A percentile compares a stretch with the other conserved stretches of the same genome.
phyloP scores from a whole-genome alignment of 2,888 invertebrate genomes.

The Polymixis lichenea region DNA sequence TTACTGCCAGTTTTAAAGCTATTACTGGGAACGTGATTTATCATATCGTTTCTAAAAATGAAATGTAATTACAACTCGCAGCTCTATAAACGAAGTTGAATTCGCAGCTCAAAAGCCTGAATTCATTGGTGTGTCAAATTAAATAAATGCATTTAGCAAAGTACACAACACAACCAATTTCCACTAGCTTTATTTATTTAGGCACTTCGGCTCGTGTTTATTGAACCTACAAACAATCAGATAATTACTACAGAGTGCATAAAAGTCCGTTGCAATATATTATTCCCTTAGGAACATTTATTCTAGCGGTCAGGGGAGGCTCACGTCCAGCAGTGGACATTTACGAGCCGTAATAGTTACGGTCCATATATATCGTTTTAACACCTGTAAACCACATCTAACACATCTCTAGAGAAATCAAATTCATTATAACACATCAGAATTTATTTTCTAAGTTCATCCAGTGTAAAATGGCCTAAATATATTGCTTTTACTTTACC shows the following conservation, averaged over 20 bases:
- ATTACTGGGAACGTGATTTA: not conserved
- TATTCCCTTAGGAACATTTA: constrained; percentile 47
- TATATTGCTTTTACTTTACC: constrained; percentile 40
- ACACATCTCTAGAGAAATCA: constrained; percentile 32
- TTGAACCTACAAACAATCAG: constrained; percentile 40
- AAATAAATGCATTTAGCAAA: constrained; percentile 33
- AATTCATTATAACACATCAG: constrained; percentile 19
- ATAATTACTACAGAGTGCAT: constrained; percentile 47
- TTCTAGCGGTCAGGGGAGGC: constrained; percentile 22
- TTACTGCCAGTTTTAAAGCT: constrained; percentile 14
- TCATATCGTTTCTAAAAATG: not conserved
- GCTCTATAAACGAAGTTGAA: not conserved
- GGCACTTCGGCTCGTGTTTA: constrained; percentile 22
- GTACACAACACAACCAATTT: constrained; percentile 15
- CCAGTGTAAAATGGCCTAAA: constrained; percentile 25
- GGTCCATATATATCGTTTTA: constrained; percentile 28
- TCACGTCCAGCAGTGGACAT: constrained; percentile 13
- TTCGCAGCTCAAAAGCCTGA: constrained; percentile 21
- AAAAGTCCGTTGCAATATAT: constrained; percentile 39
- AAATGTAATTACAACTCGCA: constrained; percentile 13
- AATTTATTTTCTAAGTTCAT: constrained; percentile 27
- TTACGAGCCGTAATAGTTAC: constrained; percentile 49
- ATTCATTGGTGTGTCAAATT: constrained; percentile 1
- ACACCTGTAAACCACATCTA: constrained; percentile 38
- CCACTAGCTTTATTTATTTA: constrained; percentile 22